phyloP scores from a whole-genome alignment of 2,113 vertebrate genomes.

The Ciconia stormi region DNA sequence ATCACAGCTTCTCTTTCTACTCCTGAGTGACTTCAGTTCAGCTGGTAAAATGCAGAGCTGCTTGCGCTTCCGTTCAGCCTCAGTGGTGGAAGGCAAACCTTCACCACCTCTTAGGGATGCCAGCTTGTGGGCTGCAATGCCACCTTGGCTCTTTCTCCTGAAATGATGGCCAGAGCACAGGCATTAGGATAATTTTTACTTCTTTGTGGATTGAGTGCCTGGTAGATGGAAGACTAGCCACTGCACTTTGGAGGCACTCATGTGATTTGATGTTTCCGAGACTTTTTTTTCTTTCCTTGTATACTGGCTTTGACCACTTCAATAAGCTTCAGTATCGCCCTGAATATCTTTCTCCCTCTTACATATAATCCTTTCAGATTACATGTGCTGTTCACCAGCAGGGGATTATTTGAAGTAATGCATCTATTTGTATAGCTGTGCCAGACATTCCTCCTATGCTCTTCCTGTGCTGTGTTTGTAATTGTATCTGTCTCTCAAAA shows the following conservation, averaged over 20 bases:
- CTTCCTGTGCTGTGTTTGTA: conserved; percentile 50
- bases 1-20: background rate
- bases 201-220: background rate
- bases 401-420: conserved; percentile 24
- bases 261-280: background rate
- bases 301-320: background rate
- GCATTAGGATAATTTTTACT: background rate
- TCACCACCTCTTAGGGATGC: background rate
- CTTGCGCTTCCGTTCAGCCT: background rate
- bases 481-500: conserved; percentile 52
- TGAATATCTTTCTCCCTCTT: background rate
- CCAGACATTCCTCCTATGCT: conserved; percentile 32
- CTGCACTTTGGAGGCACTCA: background rate
- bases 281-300: background rate
- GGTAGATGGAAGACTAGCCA: background rate
- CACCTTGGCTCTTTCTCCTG: background rate
- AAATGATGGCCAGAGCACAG: background rate
- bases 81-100: background rate
- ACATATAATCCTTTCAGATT: background rate
- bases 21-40: background rate
- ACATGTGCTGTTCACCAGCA: background rate
- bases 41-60: background rate
- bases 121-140: background rate
- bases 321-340: background rate
- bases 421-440: conserved; percentile 26